Conservation (phyloP, 1,140 invertebrate genomes). For the Grapholita molesta region DNA sequence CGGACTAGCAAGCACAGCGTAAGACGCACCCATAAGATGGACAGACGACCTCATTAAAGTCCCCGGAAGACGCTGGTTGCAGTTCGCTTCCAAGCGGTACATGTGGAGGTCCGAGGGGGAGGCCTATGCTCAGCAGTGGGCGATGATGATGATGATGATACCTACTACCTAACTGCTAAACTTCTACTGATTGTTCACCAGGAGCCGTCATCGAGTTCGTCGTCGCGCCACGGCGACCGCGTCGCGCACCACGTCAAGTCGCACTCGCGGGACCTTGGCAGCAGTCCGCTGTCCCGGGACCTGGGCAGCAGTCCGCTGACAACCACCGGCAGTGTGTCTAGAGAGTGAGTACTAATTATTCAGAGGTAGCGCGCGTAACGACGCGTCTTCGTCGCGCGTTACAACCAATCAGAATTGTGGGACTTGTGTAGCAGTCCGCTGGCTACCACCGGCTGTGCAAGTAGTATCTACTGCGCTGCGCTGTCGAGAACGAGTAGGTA, state of each 20-base stretch:
- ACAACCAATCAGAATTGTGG: conserved; percentile 70
- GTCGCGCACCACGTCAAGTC: conserved; percentile 68
- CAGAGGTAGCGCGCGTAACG: conserved; percentile 56
- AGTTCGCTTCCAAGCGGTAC: no score
- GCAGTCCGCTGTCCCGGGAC: conserved; percentile 56
- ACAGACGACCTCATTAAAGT: no score
- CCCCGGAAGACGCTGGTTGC: no score
- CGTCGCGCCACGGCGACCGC: conserved; percentile 61
- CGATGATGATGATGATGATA: no score
- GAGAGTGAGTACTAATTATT: conserved; percentile 54
- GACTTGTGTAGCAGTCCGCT: conserved; percentile 66
- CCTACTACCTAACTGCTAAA: background rate
- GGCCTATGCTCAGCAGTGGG: no score
- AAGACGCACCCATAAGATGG: no score
- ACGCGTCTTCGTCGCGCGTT: conserved; percentile 57
- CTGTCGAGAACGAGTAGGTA: no score
- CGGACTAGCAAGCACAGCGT: no score
- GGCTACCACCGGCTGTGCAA: conserved; percentile 53
- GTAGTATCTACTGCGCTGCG: no score
- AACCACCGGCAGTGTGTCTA: conserved; percentile 53
- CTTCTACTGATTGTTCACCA: conserved; percentile 29
- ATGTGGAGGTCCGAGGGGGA: no score
- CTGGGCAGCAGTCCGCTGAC: conserved; percentile 62
- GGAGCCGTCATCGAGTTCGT: conserved; percentile 61
- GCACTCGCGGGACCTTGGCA: conserved; percentile 68